phyloP scores from a whole-genome alignment of 2,113 vertebrate genomes.

The Spea multiplicata region DNA sequence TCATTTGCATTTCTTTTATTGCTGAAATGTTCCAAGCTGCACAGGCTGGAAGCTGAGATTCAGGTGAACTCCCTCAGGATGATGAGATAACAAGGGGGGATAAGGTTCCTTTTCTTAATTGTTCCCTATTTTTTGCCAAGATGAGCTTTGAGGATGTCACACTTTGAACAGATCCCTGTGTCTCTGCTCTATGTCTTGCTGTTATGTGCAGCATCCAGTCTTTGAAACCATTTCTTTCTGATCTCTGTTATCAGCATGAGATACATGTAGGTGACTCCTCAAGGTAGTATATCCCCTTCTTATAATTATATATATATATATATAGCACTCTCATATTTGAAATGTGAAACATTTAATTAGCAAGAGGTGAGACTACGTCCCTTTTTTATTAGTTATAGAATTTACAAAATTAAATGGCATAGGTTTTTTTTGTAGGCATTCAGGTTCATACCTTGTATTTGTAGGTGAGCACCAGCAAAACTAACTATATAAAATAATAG shows the following conservation, averaged over 20 bases:
- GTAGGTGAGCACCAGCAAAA: not conserved
- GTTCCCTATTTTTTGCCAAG: conserved; percentile 32
- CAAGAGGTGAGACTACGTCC: not conserved
- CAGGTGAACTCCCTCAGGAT: conserved; percentile 43
- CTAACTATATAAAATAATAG: not conserved
- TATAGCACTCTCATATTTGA: not conserved
- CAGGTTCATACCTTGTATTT: not conserved
- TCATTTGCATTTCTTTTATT: conserved; percentile 47
- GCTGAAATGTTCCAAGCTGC: conserved; percentile 37
- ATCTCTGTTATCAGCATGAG: conserved; percentile 25
- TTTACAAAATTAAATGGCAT: not conserved
- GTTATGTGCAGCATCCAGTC: conserved; percentile 10
- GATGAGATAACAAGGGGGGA: not conserved
- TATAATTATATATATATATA: not conserved
- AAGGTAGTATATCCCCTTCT: not conserved
- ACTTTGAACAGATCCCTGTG: conserved; percentile 19
- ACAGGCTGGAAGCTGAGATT: conserved; percentile 23
- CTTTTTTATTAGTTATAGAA: not conserved
- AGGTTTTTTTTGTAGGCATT: not conserved
- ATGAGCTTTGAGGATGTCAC: conserved; percentile 37
- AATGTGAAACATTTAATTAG: not conserved
- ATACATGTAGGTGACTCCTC: conserved; percentile 6
- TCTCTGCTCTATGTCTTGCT: conserved; percentile 32
- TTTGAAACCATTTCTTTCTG: conserved; percentile 35
- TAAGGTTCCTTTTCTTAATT: conserved; percentile 18